Percentiles rank a stretch among this genome's conserved stretches.
phyloP scores from a whole-genome alignment of 1,140 invertebrate genomes.

The Papilio glaucus region DNA sequence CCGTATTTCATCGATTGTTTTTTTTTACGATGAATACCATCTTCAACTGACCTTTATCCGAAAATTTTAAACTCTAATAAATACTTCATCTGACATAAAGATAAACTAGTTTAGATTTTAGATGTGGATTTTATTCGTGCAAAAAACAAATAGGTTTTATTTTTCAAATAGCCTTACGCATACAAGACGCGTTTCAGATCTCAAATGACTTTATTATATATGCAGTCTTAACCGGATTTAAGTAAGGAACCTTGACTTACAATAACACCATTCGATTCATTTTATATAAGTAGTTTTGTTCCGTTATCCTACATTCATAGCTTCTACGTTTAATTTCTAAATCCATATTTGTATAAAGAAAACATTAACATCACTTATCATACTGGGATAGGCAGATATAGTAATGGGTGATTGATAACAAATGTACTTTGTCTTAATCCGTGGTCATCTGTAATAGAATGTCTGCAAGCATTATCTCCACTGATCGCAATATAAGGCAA shows the following conservation, averaged over 20 bases:
- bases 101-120: slow-evolving; percentile 20
- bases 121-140: not conserved
- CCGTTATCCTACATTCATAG: too few species aligned
- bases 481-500: too few species aligned
- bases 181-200: not conserved
- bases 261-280: slow-evolving; percentile 39
- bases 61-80: slow-evolving; percentile 2
- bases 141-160: slow-evolving; percentile 10
- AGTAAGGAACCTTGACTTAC: slow-evolving; percentile 43
- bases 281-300: slow-evolving; percentile 36
- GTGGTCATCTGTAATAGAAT: too few species aligned
- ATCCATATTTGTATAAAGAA: too few species aligned
- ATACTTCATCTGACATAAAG: slow-evolving; percentile 26
- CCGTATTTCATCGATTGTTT: too few species aligned
- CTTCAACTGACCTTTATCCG: slow-evolving; percentile 11
- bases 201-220: slow-evolving; percentile 9
- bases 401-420: too few species aligned
- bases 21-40: slow-evolving; percentile 22
- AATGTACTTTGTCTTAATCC: too few species aligned
- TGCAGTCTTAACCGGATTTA: slow-evolving; percentile 43
- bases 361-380: too few species aligned
- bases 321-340: too few species aligned
- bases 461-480: too few species aligned
- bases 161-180: not conserved
- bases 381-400: too few species aligned